A percentile compares a stretch with the other conserved stretches of the same genome.
Evolutionary conservation across 2,797 vertebrate species (phyloP).

Genomic region (Halcyon chelicuti): DNA sequence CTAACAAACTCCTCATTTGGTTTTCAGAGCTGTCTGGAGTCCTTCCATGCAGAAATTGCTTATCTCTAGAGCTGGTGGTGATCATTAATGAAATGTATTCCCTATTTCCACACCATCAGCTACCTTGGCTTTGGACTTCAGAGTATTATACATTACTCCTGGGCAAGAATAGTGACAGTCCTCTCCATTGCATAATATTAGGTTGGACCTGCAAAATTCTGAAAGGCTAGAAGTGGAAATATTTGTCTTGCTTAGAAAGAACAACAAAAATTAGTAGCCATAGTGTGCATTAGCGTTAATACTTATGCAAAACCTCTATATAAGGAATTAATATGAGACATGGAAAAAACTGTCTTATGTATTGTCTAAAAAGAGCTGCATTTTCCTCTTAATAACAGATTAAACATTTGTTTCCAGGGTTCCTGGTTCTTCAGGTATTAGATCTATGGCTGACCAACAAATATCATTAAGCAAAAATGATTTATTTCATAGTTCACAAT

Average conservation of each 20-base stretch:
- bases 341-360: background rate
- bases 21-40: conserved; percentile 14
- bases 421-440: background rate
- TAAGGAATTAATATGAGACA: background rate
- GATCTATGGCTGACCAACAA: background rate
- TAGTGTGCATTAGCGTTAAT: background rate
- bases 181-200: background rate
- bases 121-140: background rate
- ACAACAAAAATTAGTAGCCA: background rate
- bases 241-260: background rate
- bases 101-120: background rate
- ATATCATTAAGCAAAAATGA: background rate
- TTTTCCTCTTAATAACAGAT: background rate
- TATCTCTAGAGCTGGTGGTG: background rate
- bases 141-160: background rate
- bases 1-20: background rate
- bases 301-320: background rate
- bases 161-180: background rate
- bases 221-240: background rate
- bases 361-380: background rate
- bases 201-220: background rate
- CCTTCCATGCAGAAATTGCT: background rate
- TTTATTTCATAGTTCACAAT: background rate
- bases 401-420: background rate
- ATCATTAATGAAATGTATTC: background rate